These are phyloP conservation scores for Oryzias javanicus DNA, from an alignment of 2,113 vertebrate species.

Conservation along the genomic window DNA sequence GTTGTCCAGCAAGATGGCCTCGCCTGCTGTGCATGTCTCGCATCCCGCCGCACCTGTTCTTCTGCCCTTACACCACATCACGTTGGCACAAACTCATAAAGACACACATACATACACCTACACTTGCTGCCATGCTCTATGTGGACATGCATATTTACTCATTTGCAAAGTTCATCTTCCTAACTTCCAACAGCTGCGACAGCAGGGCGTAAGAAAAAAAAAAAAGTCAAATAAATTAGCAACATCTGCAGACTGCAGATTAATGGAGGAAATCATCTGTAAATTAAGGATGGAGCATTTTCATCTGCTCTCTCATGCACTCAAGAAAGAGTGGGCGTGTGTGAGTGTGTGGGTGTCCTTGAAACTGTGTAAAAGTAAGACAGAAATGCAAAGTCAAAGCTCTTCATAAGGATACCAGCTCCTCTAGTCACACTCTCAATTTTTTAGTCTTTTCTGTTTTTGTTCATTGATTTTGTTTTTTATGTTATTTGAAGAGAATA, in stretches of 20 bases:
- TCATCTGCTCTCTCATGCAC: slow-evolving; percentile 51
- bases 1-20: slow-evolving; percentile 34
- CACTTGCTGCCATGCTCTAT: not conserved
- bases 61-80: slow-evolving; percentile 29
- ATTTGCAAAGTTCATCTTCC: slow-evolving; percentile 1
- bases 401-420: slow-evolving; percentile 19
- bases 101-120: not conserved
- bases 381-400: slow-evolving; percentile 25
- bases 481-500: not conserved
- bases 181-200: slow-evolving; percentile 57
- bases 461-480: slow-evolving; percentile 17
- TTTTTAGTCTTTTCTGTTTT: slow-evolving; percentile 27
- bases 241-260: slow-evolving; percentile 70
- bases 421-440: slow-evolving; percentile 9
- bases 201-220: slow-evolving; percentile 58
- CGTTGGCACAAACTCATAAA: slow-evolving; percentile 14
- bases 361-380: not conserved
- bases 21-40: slow-evolving; percentile 41
- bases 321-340: not conserved
- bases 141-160: not conserved
- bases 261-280: slow-evolving; percentile 69
- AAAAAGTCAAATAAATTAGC: slow-evolving; percentile 57
- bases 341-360: not conserved
- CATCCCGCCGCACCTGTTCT: slow-evolving; percentile 47
- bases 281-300: slow-evolving; percentile 59